Evolutionary conservation across 2,797 vertebrate species (phyloP), one percentile per base, ranked within the genome.

Genomic region (Clarias platycephalus): DNA sequence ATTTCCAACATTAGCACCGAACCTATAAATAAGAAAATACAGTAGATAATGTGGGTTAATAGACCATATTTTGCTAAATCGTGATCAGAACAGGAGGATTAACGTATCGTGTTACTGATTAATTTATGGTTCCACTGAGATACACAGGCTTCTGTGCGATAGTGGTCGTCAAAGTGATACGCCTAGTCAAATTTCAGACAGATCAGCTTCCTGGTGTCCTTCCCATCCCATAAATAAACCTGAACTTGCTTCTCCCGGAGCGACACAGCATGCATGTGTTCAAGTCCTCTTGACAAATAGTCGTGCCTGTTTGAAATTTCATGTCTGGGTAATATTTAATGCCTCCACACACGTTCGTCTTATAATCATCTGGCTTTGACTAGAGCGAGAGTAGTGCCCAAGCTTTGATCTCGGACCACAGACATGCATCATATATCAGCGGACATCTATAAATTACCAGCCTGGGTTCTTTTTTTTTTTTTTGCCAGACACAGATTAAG

Each of bases 251-350:
- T 28, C 18, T 63, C 10, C 40, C 70, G 20, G 26, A 24, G 7
- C 49, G 37, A 28, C 66, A 71, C 71, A 60, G 72, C 72, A 26
- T 8, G 64, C 7, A 68, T 53, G 20, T 12, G 26, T 60, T 62
- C 28, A 15, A 44, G 24, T 66, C 60, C 37, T 62, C 55, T 49
- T 20, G 49, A 26, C 74, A 84, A 67, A 89, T 82, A 83, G 82
- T 74, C 68, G 66, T 66, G 70, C 62, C 86, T 80, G 77, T 80
- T 83, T 67, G 70, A 86, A 85, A 88, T 84, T 13, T 86, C 81
- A 82, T 82, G 81, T 85, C 82, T 40, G 84, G 53, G 57, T 84
- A 79, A 87, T 84, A 70, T 49, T 26, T 40, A 82, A 87, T 57
- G 20, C 68, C 49, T 79, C 18, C 20, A 34, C 58, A 64, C 37